phyloP scores from a whole-genome alignment of 2,113 vertebrate species.

The Numida meleagris region DNA sequence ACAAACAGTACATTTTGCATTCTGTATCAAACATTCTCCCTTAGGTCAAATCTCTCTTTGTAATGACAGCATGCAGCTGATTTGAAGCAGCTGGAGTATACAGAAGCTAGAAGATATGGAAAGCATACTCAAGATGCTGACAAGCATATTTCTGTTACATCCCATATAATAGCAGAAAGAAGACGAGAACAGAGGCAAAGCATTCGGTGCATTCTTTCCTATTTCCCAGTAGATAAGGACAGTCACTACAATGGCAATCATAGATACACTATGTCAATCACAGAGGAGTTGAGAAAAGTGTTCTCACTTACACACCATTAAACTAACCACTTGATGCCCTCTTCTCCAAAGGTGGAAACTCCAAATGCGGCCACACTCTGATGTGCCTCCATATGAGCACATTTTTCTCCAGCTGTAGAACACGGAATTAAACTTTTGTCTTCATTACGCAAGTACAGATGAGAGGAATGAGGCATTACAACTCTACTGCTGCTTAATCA shows the following conservation, averaged over 20 bases:
- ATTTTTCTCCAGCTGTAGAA: background rate
- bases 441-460: background rate
- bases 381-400: fast-evolving
- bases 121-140: background rate
- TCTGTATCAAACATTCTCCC: background rate
- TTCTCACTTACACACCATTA: background rate
- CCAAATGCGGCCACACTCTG: background rate
- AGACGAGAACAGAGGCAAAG: background rate
- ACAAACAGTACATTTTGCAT: background rate
- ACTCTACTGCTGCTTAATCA: background rate
- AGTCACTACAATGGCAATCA: background rate
- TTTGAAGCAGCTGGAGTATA: background rate
- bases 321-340: background rate
- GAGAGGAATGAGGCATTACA: background rate
- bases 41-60: background rate
- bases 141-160: background rate
- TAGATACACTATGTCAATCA: background rate
- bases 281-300: background rate
- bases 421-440: background rate
- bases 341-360: background rate
- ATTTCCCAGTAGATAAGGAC: background rate
- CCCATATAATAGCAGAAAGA: background rate
- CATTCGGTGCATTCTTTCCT: background rate
- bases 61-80: background rate
- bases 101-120: background rate